A percentile compares a stretch with the other conserved stretches of the same genome.
Evolutionary conservation across 2,888 invertebrate species (phyloP).

Genomic region (Lamellibrachia columna): DNA sequence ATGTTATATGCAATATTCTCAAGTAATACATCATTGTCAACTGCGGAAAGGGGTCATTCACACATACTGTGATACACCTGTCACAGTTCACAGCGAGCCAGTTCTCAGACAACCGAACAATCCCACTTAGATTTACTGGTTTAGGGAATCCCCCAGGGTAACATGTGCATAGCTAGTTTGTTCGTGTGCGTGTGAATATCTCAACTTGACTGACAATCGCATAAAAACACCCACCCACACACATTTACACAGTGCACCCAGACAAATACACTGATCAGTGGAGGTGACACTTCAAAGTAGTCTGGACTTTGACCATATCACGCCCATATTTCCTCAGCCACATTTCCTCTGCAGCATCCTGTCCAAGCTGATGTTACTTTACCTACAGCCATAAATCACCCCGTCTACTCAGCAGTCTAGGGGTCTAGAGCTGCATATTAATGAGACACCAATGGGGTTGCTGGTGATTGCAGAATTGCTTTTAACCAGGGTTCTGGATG

Average conservation of each 20-base stretch:
- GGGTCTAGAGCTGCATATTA: background rate
- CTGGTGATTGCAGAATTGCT: background rate
- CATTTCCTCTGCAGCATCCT: background rate
- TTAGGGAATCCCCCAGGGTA: background rate
- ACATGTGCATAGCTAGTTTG: background rate
- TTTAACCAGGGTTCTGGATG: background rate
- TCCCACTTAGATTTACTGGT: background rate
- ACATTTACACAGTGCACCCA: background rate
- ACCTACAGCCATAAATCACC: background rate
- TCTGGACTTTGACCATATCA: background rate
- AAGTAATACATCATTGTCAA: background rate
- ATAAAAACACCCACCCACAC: background rate
- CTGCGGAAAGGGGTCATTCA: background rate
- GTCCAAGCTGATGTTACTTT: background rate
- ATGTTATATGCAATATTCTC: background rate
- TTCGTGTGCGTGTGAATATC: background rate
- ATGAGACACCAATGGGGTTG: background rate
- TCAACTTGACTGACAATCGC: background rate
- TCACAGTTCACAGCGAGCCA: background rate
- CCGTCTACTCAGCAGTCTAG: background rate
- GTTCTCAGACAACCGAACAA: background rate
- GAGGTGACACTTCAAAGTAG: background rate
- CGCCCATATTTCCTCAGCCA: background rate
- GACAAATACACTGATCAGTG: background rate
- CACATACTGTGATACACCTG: background rate